Evolutionary conservation across 2,797 vertebrate genomes (phyloP).

Genomic region (Sebastes ruberrimus): DNA sequence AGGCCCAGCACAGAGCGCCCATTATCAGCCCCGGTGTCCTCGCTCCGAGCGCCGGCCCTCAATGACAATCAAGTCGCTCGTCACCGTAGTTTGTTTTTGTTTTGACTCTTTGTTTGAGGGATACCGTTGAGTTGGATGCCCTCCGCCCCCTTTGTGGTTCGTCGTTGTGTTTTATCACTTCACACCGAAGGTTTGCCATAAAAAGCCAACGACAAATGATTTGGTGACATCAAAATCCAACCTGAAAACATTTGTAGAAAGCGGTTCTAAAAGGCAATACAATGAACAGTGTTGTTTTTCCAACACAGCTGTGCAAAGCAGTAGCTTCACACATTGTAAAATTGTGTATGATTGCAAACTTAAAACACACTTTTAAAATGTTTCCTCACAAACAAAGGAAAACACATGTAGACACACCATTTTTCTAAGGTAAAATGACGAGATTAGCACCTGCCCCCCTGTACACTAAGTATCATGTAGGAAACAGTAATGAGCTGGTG

Average conservation of each 20-base stretch:
- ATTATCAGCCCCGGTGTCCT: slow-evolving; percentile 54
- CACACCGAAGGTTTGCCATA: neutral
- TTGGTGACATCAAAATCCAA: neutral
- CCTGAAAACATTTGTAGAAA: neutral
- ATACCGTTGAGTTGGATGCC: neutral
- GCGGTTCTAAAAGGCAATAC: neutral
- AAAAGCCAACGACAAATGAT: neutral
- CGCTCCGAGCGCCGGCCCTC: slow-evolving; percentile 7
- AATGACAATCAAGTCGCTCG: slow-evolving; percentile 28
- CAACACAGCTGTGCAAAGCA: neutral
- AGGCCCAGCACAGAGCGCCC: slow-evolving; percentile 34
- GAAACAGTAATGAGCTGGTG: slow-evolving; percentile 19
- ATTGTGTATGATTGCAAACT: neutral
- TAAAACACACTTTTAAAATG: neutral
- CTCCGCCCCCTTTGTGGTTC: neutral
- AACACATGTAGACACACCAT: neutral
- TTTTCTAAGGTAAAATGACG: neutral
- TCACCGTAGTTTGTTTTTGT: slow-evolving; percentile 22
- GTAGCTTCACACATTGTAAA: neutral
- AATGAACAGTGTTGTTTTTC: neutral
- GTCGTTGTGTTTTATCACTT: slow-evolving; percentile 7
- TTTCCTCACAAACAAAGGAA: neutral
- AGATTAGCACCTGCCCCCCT: neutral
- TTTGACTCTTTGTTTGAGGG: slow-evolving; percentile 11
- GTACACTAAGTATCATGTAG: neutral